Percentiles rank a stretch among this genome's conserved stretches.
Conservation (phyloP, 2,797 vertebrate species). For the Hybognathus amarus region DNA sequence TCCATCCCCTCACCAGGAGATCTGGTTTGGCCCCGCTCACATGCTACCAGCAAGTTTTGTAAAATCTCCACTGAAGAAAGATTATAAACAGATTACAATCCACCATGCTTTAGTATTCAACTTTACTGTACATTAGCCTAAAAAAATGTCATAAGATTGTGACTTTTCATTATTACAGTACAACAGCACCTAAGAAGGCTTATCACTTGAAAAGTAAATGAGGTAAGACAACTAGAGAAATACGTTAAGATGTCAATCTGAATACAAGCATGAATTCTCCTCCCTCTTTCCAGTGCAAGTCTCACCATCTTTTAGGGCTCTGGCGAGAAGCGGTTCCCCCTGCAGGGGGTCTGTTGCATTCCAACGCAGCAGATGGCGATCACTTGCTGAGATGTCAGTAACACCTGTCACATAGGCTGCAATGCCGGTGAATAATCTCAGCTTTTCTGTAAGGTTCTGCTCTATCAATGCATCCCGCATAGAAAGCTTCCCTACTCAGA, state of each 20-base stretch:
- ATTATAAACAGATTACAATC: neutral
- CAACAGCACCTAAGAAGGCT: neutral
- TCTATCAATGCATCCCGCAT: constrained; percentile 79
- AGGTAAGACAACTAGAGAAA: neutral
- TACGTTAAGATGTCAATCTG: neutral
- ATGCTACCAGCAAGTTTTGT: constrained; percentile 78
- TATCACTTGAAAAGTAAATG: neutral
- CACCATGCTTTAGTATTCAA: neutral
- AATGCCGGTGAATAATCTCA: constrained; percentile 82
- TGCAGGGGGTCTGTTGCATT: constrained; percentile 80
- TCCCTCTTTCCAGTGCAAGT: neutral
- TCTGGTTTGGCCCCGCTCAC: constrained; percentile 56
- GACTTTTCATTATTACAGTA: neutral
- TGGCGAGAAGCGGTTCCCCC: constrained; percentile 80
- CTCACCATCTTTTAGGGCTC: constrained; percentile 84
- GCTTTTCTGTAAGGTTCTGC: constrained; percentile 84
- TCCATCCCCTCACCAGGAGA: constrained; percentile 60
- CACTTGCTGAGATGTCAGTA: constrained; percentile 68
- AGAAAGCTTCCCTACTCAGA: constrained; percentile 77
- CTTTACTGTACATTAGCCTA: neutral
- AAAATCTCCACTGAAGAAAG: constrained; percentile 82
- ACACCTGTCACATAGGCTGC: constrained; percentile 72
- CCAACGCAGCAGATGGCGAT: constrained; percentile 76
- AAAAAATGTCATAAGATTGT: neutral
- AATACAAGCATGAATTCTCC: neutral